These are phyloP conservation scores for Temnothorax unifasciatus DNA, from an alignment of 2,888 invertebrate genomes.

Conservation along the genomic window DNA sequence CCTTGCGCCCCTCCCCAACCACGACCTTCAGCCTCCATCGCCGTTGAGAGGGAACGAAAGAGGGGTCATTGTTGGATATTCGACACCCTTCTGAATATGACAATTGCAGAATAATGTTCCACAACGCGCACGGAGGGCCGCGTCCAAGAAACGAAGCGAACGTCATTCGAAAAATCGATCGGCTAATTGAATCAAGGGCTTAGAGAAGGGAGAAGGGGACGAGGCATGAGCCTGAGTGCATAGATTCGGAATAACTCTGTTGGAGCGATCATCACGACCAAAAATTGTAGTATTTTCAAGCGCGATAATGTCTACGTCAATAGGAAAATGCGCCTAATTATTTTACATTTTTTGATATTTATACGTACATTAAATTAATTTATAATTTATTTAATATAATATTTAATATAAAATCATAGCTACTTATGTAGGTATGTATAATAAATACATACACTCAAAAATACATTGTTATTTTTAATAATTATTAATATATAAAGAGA, in stretches of 20 bases:
- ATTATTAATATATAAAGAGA: not conserved
- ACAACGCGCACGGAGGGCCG: constrained; percentile 41
- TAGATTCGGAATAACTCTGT: not conserved
- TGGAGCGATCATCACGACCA: not conserved
- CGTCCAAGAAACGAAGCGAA: constrained; percentile 46
- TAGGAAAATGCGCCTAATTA: not conserved
- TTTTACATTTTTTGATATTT: not conserved
- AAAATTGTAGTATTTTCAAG: not conserved
- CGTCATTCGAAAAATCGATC: constrained; percentile 54
- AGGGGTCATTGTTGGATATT: constrained; percentile 63
- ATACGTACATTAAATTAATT: not conserved
- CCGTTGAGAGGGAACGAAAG: constrained; percentile 20
- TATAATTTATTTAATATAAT: not conserved
- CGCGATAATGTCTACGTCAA: not conserved
- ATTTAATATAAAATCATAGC: not conserved
- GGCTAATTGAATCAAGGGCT: constrained; percentile 59
- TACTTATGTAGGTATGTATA: too few relatives aligned
- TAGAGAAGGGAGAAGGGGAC: not conserved
- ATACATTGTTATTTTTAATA: not conserved
- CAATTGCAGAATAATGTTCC: constrained; percentile 56
- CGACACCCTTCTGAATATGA: constrained; percentile 58
- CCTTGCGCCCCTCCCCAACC: constrained; percentile 1
- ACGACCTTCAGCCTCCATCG: constrained; percentile 40
- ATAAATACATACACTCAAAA: not conserved
- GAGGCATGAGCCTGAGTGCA: not conserved